A percentile compares a stretch with the other conserved stretches of the same genome.
phyloP scores from a whole-genome alignment of 2,888 invertebrate species.

The Rhodophaea formosa region DNA sequence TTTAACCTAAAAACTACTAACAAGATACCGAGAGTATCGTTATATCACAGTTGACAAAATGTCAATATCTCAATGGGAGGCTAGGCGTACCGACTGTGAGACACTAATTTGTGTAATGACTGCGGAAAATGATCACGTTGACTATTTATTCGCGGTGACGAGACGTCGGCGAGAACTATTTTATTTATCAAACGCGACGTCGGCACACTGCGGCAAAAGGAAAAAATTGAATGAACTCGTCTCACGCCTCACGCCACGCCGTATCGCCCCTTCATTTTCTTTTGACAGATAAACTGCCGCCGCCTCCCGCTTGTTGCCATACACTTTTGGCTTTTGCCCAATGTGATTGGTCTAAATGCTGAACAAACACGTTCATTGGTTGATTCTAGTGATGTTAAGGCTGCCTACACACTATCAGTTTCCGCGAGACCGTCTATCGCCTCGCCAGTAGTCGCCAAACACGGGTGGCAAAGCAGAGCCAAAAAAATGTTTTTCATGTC shows the following conservation, averaged over 20 bases:
- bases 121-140: constrained; percentile 54
- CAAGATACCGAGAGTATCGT: constrained; percentile 58
- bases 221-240: constrained; percentile 60
- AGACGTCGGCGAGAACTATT: constrained; percentile 54
- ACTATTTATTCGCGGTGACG: constrained; percentile 68
- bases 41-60: constrained; percentile 75
- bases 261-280: constrained; percentile 46
- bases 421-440: too few species aligned
- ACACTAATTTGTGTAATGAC: constrained; percentile 60
- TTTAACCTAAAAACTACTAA: constrained; percentile 68
- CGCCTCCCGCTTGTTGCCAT: constrained; percentile 3
- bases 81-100: constrained; percentile 54
- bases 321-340: not conserved
- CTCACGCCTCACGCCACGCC: constrained; percentile 53
- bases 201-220: constrained; percentile 48
- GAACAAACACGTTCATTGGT: not conserved
- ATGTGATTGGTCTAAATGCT: constrained; percentile 10
- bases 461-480: too few species aligned
- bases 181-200: constrained; percentile 34
- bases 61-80: constrained; percentile 60
- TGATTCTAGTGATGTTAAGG: not conserved
- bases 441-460: too few species aligned
- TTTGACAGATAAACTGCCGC: constrained; percentile 17
- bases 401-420: too few species aligned
- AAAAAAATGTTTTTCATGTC: too few species aligned